phyloP scores from a whole-genome alignment of 2,113 vertebrate species.

The Indicator indicator region DNA sequence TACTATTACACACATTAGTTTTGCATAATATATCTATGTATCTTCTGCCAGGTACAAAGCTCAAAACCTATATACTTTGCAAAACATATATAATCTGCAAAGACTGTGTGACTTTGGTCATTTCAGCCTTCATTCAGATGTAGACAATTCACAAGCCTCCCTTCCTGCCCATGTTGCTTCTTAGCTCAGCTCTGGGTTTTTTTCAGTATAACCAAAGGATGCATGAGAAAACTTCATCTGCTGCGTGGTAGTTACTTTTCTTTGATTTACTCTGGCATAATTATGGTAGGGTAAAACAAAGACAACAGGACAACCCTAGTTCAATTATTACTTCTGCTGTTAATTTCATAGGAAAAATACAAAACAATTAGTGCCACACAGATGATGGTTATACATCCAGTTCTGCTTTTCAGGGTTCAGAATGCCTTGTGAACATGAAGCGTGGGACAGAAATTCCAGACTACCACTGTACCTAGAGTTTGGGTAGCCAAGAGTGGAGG shows the following conservation, averaged over 20 bases:
- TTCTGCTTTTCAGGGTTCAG: background rate
- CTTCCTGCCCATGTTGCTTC: background rate
- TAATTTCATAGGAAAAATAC: background rate
- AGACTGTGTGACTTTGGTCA: background rate
- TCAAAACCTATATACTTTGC: accelerated
- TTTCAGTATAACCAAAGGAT: background rate
- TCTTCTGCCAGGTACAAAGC: background rate
- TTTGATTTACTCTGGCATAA: background rate
- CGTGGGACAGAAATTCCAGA: background rate
- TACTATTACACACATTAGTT: background rate
- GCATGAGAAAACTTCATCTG: background rate
- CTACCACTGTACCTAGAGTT: background rate
- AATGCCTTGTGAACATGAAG: background rate
- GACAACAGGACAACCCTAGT: background rate
- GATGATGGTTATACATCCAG: background rate
- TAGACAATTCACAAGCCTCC: background rate
- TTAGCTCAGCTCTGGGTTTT: background rate
- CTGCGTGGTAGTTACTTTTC: background rate
- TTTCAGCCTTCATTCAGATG: background rate
- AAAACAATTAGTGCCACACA: background rate
- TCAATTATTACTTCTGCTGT: background rate
- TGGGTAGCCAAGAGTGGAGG: background rate
- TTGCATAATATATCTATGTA: background rate
- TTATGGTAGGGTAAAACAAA: background rate
- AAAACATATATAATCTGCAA: background rate